Conservation (phyloP, 1,140 invertebrate genomes). For the Neoseiulus cucumeris region DNA sequence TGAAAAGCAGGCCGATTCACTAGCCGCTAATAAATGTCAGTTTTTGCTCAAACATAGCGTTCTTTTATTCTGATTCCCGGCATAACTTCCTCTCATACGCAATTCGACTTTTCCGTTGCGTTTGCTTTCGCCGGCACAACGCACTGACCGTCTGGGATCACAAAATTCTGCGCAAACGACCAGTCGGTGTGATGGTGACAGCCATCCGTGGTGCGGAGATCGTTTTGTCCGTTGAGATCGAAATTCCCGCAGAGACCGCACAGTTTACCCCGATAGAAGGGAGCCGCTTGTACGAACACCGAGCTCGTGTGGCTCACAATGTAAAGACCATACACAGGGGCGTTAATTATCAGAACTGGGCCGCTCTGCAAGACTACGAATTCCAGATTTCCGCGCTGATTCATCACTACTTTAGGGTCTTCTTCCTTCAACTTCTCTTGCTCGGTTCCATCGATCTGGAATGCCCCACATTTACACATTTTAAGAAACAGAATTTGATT, state of each 20-base stretch:
- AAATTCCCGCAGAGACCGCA: constrained; percentile 2
- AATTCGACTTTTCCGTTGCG: too few species aligned
- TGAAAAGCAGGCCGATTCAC: too few species aligned
- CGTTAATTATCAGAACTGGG: background rate
- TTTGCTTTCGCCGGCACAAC: background rate
- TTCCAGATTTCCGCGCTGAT: background rate
- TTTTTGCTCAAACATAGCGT: too few species aligned
- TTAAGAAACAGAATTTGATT: too few species aligned
- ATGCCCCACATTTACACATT: too few species aligned
- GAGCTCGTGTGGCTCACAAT: background rate
- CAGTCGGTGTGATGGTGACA: background rate
- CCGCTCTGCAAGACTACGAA: background rate
- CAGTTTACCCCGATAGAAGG: background rate
- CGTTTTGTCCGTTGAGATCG: background rate
- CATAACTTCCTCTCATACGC: too few species aligned
- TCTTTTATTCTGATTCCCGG: too few species aligned
- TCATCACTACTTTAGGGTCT: background rate
- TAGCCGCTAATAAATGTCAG: too few species aligned
- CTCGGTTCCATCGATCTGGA: background rate
- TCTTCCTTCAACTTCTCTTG: background rate
- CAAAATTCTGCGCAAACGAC: background rate
- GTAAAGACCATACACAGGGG: background rate
- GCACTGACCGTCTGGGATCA: background rate
- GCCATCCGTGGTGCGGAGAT: background rate
- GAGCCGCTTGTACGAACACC: background rate